Evolutionary conservation across 2,888 invertebrate genomes (phyloP).

Genomic region (Unio pictorum): DNA sequence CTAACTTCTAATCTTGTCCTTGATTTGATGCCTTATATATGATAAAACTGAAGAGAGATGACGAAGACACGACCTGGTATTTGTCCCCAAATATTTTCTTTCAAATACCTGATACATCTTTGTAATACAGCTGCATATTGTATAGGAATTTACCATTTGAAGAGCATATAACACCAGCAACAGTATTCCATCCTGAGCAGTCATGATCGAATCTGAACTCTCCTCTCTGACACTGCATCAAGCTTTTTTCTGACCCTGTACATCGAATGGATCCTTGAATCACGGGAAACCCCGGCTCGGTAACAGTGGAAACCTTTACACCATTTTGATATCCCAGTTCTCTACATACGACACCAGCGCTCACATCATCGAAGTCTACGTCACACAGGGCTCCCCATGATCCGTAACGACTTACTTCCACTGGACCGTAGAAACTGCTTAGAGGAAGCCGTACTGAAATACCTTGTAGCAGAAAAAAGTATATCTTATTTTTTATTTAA

Average conservation of each 20-base stretch:
- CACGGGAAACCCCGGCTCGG: constrained; percentile 19
- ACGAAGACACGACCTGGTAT: no score
- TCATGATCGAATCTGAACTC: constrained; percentile 22
- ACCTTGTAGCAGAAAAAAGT: no score
- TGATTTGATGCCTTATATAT: no score
- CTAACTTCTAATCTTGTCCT: no score
- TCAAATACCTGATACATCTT: no score
- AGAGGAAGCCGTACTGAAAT: constrained; percentile 17
- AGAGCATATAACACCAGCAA: constrained; percentile 37
- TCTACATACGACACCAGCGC: constrained; percentile 42
- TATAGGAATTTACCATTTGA: constrained; percentile 12
- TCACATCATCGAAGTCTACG: constrained; percentile 35
- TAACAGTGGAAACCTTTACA: constrained; percentile 19
- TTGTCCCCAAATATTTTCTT: no score
- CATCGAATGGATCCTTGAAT: constrained; percentile 72
- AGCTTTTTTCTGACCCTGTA: constrained; percentile 16
- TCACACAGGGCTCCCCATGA: constrained; percentile 36
- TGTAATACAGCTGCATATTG: no score
- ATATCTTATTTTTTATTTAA: no score
- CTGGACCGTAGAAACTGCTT: constrained; percentile 34
- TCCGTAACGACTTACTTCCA: constrained; percentile 29
- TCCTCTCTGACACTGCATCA: constrained; percentile 20
- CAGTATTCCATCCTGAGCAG: constrained; percentile 22
- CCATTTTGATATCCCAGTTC: constrained; percentile 39
- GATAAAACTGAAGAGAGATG: no score